phyloP scores from a whole-genome alignment of 2,113 vertebrate species.

The Petromus typicus region DNA sequence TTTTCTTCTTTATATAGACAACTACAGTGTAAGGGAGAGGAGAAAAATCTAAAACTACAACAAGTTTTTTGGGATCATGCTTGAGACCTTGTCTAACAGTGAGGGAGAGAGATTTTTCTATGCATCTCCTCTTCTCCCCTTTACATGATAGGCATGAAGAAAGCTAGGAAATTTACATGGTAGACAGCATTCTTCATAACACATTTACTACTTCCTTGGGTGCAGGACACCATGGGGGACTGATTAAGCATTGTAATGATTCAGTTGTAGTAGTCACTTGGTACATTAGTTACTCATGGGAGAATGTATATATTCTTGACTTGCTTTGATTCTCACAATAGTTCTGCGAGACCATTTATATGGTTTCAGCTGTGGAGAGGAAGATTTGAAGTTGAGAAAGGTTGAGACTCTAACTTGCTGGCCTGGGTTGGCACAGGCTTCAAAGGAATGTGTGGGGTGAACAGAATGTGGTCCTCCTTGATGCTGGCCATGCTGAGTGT shows the following conservation, averaged over 20 bases:
- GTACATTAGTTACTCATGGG: not conserved
- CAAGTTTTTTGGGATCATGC: not conserved
- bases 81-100: not conserved
- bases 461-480: rapidly evolving
- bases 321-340: not conserved
- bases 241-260: not conserved
- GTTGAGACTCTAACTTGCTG: not conserved
- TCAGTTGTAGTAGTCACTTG: not conserved
- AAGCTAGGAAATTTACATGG: not conserved
- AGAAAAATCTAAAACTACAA: not conserved
- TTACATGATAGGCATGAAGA: not conserved
- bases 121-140: not conserved
- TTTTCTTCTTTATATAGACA: not conserved
- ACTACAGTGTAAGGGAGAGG: not conserved
- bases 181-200: not conserved
- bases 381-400: not conserved
- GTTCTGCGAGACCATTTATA: not conserved
- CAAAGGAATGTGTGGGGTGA: not conserved
- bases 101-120: not conserved
- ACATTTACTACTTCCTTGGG: not conserved
- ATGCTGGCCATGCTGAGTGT: not conserved
- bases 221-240: not conserved
- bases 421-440: rapidly evolving
- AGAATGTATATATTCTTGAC: not conserved
- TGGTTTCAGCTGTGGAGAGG: not conserved